phyloP scores from a whole-genome alignment of 2,888 invertebrate genomes.

The Vanessa cardui region DNA sequence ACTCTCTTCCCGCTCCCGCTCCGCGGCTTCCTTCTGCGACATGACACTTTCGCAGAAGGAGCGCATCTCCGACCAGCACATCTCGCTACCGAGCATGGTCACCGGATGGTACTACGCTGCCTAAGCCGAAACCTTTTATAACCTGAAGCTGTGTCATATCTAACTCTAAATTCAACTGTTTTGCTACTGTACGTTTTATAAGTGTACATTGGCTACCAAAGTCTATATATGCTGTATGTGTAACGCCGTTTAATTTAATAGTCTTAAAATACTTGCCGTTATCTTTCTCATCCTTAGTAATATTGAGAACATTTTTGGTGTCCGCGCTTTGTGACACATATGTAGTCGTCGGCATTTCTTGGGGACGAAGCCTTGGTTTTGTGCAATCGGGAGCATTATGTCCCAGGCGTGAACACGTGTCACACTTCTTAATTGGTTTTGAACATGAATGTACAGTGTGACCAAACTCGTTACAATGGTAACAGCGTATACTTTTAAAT shows the following conservation, averaged over 20 bases:
- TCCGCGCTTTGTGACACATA: background rate
- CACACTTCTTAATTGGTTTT: conserved; percentile 37
- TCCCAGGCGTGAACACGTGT: background rate
- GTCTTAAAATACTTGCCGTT: conserved; percentile 25
- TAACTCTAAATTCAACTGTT: conserved; percentile 7
- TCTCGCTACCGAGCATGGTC: too few relatives aligned
- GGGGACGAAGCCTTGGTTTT: background rate
- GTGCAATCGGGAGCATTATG: background rate
- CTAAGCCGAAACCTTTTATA: background rate
- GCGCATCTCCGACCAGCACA: too few relatives aligned
- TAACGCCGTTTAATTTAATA: conserved; percentile 19
- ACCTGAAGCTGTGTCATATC: conserved; percentile 1
- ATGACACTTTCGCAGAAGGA: too few relatives aligned
- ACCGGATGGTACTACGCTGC: conserved; percentile 3
- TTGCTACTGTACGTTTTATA: conserved; percentile 12
- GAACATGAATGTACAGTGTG: background rate
- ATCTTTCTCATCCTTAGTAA: conserved; percentile 10
- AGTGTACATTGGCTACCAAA: conserved; percentile 36
- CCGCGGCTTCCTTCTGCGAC: too few relatives aligned
- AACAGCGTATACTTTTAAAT: background rate
- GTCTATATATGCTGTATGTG: conserved; percentile 28
- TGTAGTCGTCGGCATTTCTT: background rate
- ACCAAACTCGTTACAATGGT: background rate
- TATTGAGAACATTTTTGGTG: background rate
- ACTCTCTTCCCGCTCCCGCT: too few relatives aligned